Evolutionary conservation across 2,113 vertebrate species (phyloP).

Genomic region (Acrocephalus arundinaceus): DNA sequence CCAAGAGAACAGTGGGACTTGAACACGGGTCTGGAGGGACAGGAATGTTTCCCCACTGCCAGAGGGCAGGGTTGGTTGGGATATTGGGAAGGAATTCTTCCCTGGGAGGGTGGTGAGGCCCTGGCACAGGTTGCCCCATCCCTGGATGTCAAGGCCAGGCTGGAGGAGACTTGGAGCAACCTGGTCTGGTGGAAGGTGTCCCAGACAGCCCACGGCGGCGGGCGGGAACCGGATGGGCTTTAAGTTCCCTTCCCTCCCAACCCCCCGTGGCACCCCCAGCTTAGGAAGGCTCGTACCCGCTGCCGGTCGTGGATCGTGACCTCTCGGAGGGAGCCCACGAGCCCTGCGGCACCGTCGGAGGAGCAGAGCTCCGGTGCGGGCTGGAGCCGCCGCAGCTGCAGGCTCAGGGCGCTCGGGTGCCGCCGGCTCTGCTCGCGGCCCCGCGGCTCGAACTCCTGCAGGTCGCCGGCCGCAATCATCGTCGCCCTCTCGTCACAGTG

Average conservation of each 20-base stretch:
- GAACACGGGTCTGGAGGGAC: background rate
- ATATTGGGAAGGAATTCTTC: background rate
- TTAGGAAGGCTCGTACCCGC: background rate
- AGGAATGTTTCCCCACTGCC: background rate
- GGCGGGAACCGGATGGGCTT: background rate
- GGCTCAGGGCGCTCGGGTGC: slow-evolving; percentile 93
- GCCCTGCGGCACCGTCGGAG: slow-evolving; percentile 91
- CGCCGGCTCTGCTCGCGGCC: slow-evolving; percentile 95
- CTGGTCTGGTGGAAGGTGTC: accelerated
- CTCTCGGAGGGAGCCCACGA: slow-evolving; percentile 94
- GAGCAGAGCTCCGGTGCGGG: slow-evolving; percentile 96
- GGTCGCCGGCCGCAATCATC: slow-evolving; percentile 98
- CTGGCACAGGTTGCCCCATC: background rate
- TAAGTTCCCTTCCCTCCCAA: background rate
- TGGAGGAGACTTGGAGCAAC: background rate
- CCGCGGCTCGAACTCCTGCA: slow-evolving; percentile 97
- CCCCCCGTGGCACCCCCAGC: no score
- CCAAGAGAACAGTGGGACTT: background rate
- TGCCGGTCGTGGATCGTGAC: slow-evolving; percentile 90
- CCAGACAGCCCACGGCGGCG: background rate
- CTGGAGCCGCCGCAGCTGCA: slow-evolving; percentile 95
- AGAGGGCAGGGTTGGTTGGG: background rate
- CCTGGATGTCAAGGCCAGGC: background rate
- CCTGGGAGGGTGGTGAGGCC: background rate
- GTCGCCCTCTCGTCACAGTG: slow-evolving; percentile 98